Percentiles rank a stretch among this genome's conserved stretches.
These are phyloP conservation scores for Zaprionus gabonicus DNA, from an alignment of 1,140 invertebrate species.

Conservation along the genomic window DNA sequence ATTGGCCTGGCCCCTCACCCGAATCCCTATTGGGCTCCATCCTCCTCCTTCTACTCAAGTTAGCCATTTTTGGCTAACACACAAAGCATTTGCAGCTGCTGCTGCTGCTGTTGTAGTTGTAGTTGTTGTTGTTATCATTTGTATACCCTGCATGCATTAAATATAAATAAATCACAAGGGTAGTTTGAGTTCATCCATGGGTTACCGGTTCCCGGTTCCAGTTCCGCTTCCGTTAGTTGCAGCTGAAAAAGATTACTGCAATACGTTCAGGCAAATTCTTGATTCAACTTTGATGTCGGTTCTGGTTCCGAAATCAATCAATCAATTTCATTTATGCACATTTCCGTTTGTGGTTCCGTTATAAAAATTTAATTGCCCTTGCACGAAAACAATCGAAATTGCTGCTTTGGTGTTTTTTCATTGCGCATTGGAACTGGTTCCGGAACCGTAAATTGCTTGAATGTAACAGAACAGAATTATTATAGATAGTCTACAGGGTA, in stretches of 20 bases:
- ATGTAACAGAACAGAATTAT: background rate
- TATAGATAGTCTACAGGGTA: background rate
- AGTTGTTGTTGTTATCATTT: slow-evolving; percentile 43
- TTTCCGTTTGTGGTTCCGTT: background rate
- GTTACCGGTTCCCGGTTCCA: background rate
- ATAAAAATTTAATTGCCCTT: background rate
- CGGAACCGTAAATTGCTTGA: background rate
- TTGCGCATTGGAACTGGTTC: background rate
- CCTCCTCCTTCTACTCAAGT: background rate
- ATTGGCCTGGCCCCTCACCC: slow-evolving; percentile 12
- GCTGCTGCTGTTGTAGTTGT: slow-evolving; percentile 34
- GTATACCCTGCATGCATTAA: slow-evolving; percentile 6
- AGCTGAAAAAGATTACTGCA: background rate
- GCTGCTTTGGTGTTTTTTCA: background rate
- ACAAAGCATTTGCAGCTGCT: slow-evolving; percentile 37
- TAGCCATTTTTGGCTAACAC: slow-evolving; percentile 34
- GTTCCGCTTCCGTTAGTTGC: background rate
- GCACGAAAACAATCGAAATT: background rate
- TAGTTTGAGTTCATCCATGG: background rate
- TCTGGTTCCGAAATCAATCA: background rate
- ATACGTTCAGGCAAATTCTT: background rate
- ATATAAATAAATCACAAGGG: background rate
- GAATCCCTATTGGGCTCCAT: background rate
- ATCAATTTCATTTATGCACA: background rate
- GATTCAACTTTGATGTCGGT: background rate